Evolutionary conservation across 2,888 invertebrate species (phyloP).

Genomic region (Lordiphosa andalusiaca): DNA sequence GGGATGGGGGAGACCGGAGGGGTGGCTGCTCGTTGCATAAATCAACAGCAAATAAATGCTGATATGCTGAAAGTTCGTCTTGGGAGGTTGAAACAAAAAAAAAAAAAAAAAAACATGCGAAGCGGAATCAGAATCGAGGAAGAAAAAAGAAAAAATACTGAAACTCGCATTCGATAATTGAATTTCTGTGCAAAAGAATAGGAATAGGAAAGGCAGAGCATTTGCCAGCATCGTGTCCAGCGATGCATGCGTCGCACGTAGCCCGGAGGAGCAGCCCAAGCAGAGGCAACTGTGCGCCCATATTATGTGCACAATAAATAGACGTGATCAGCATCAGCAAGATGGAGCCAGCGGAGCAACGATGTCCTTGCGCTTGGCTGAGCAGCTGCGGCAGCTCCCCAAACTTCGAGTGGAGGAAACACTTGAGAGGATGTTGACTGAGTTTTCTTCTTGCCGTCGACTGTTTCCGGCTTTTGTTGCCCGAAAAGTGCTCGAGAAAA

Average conservation of each 20-base stretch:
- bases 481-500: constrained; percentile 70
- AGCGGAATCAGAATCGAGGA: constrained; percentile 59
- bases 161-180: constrained; percentile 75
- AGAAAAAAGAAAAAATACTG: constrained; percentile 5
- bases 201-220: constrained; percentile 33
- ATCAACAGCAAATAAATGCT: constrained; percentile 76
- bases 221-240: constrained; percentile 61
- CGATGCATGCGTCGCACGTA: constrained; percentile 74
- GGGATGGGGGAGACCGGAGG: background rate
- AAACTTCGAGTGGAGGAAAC: constrained; percentile 51
- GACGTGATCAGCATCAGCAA: constrained; percentile 79
- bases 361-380: constrained; percentile 66
- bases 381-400: constrained; percentile 35
- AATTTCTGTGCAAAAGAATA: constrained; percentile 61
- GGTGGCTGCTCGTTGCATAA: constrained; percentile 54
- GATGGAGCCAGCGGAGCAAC: constrained; percentile 47
- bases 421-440: constrained; percentile 71
- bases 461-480: constrained; percentile 72
- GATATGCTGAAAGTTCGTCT: constrained; percentile 73
- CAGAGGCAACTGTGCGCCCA: constrained; percentile 63
- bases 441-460: constrained; percentile 43
- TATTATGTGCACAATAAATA: constrained; percentile 80
- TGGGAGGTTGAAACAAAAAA: constrained; percentile 70
- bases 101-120: constrained; percentile 51
- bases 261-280: constrained; percentile 55